Base-by-base conservation (phyloP, 1,140 invertebrate genomes). In the Hydropsyche tenuis region DNA sequence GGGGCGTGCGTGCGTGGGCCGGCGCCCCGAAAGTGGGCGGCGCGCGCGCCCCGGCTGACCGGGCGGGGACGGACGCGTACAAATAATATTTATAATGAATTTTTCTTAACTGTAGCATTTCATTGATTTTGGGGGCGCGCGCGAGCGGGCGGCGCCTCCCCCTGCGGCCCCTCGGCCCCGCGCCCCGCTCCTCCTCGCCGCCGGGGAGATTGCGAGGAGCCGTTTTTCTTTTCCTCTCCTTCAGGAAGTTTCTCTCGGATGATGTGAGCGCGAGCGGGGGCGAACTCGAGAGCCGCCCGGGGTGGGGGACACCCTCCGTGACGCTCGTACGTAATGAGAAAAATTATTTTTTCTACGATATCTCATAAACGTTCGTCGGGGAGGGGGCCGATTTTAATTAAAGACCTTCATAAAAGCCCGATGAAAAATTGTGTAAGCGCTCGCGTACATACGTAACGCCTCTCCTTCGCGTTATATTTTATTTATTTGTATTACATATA, bases 1-100 rank as follows among this genome's bases (percentile, higher is more conserved):
- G 70, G 16, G 37, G 23, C 45, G 43, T 51, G 43, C 68, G 45
- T 70, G 68, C 68, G 68, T 70, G 68, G 42, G 68, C 48, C 48
- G 46, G 23, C 46, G 68, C 63, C 63, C 63, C 37, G 16, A n/a
- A n/a, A n/a, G n/a, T n/a, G 14, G 30, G 18, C 30, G 3, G 30
- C 27, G 30, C 63, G 7, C 14, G 27, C 63, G 7, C 42, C 12
- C 65, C 30, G 30, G 56, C 56, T 60, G 56, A 60, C 56, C 56
- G 65, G 68, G 48, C 1, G 25, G 37, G 22, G 65, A 16, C 12
- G 9, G 65, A 18, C n/a, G 72, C 72, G 75, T 66, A 77, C 75
- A 77, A 77, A 77, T 77, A 77, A 74, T 77, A 77, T 77, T 77
- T 77, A 77, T 77, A 77, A 77, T 77, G 75, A 77, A 77, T 77